A percentile compares a stretch with the other conserved stretches of the same genome.
Conservation (phyloP, 1,140 invertebrate species). For the Diorhabda elongata region DNA sequence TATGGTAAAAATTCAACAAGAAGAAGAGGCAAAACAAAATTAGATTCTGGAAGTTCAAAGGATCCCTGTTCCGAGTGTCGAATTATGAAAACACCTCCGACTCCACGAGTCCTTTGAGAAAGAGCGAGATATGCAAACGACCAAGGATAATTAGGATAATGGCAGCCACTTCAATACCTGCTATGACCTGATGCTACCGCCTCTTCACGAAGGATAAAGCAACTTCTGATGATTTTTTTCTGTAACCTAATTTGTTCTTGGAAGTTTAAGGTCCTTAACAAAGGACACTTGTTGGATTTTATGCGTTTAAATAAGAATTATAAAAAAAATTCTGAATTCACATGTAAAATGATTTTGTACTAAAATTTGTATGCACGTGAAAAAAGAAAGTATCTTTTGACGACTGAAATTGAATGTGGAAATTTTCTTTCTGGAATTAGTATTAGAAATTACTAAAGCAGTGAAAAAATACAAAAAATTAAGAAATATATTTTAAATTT, state of each 20-base stretch:
- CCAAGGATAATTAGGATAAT: conserved; percentile 47
- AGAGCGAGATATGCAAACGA: conserved; percentile 46
- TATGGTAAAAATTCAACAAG: neutral
- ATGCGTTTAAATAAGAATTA: too few species aligned
- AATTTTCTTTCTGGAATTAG: too few species aligned
- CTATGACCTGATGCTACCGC: conserved; percentile 20
- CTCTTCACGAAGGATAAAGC: conserved; percentile 1
- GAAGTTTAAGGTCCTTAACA: neutral
- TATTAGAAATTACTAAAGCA: neutral
- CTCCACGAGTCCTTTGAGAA: conserved; percentile 39
- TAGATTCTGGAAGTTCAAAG: conserved; percentile 45
- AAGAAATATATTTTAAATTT: neutral
- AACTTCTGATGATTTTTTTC: neutral
- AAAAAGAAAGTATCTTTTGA: too few species aligned
- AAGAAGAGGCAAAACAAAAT: conserved; percentile 43
- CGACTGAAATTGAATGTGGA: too few species aligned
- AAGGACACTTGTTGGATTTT: neutral
- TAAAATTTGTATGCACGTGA: too few species aligned
- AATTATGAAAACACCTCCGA: conserved; percentile 48
- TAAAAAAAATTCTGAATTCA: too few species aligned
- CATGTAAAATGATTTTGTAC: too few species aligned
- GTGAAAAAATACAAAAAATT: neutral
- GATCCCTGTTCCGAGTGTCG: conserved; percentile 32
- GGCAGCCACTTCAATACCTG: conserved; percentile 44
- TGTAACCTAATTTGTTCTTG: neutral